Conservation (phyloP, 2,113 vertebrate genomes). For the Marcusenius ussheri region DNA sequence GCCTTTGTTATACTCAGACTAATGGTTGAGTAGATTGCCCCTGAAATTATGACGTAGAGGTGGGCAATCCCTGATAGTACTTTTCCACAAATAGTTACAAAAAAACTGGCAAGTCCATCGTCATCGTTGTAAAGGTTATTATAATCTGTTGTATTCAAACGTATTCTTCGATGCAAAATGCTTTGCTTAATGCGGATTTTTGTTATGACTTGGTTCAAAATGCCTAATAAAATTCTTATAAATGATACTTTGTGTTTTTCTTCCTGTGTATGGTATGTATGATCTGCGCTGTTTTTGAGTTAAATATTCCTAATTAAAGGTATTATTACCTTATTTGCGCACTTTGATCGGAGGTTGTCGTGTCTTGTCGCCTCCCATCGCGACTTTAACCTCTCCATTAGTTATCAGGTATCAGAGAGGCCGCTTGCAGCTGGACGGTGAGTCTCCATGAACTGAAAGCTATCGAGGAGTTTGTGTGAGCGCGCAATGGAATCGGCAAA, state of each 20-base stretch:
- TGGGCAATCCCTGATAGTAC: background rate
- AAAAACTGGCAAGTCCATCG: background rate
- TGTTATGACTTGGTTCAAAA: background rate
- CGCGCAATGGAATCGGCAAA: background rate
- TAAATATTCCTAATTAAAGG: background rate
- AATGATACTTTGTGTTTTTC: background rate
- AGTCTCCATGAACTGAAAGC: background rate
- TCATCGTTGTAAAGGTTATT: background rate
- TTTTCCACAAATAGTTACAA: background rate
- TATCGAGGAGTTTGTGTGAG: background rate
- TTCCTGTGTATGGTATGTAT: background rate
- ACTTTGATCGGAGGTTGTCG: background rate
- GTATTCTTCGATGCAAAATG: background rate
- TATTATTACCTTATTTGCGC: background rate
- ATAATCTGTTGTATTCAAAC: background rate
- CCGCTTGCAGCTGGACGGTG: background rate
- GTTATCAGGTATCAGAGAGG: background rate
- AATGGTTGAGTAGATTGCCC: background rate
- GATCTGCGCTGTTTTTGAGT: background rate
- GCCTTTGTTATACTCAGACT: background rate
- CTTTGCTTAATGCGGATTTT: background rate
- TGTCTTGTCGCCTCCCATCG: background rate
- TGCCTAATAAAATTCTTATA: background rate
- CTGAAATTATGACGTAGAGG: background rate
- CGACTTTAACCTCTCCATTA: background rate